phyloP scores from a whole-genome alignment of 2,888 invertebrate genomes.

The Minunthozetes semirufus region DNA sequence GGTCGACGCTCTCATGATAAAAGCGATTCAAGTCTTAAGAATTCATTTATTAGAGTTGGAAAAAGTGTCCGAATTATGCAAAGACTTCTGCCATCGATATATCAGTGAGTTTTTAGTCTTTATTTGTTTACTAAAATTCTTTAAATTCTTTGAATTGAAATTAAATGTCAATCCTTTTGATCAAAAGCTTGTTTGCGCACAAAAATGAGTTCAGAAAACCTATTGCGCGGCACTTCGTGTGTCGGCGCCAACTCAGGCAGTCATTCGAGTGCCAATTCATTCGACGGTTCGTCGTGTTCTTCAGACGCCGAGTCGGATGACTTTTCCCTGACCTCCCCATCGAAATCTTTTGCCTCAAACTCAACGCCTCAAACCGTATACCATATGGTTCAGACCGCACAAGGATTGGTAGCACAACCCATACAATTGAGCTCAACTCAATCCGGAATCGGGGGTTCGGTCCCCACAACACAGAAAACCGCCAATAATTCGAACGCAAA shows the following conservation, averaged over 20 bases:
- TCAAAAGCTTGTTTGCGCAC: constrained; percentile 41
- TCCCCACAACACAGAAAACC: constrained; percentile 78
- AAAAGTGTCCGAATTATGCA: constrained; percentile 88
- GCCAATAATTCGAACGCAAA: constrained; percentile 23
- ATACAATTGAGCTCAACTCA: constrained; percentile 47
- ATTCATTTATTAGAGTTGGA: constrained; percentile 86
- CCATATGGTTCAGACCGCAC: constrained; percentile 53
- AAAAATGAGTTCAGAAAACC: constrained; percentile 78
- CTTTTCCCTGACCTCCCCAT: constrained; percentile 22
- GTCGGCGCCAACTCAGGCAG: neutral
- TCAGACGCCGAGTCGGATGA: constrained; percentile 23
- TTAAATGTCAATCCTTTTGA: neutral
- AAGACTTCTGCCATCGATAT: constrained; percentile 88
- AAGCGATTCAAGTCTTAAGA: constrained; percentile 79
- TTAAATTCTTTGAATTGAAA: neutral
- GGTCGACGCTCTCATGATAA: constrained; percentile 87
- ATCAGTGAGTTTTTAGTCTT: constrained; percentile 48
- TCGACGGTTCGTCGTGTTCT: constrained; percentile 22
- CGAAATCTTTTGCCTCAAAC: constrained; percentile 15
- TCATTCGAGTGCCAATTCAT: constrained; percentile 24
- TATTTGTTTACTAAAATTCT: neutral
- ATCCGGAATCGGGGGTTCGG: constrained; percentile 61
- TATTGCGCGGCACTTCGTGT: constrained; percentile 54
- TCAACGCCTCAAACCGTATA: constrained; percentile 47
- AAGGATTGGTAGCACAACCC: constrained; percentile 51